phyloP scores from a whole-genome alignment of 2,113 vertebrate genomes.

The Chamaea fasciata region DNA sequence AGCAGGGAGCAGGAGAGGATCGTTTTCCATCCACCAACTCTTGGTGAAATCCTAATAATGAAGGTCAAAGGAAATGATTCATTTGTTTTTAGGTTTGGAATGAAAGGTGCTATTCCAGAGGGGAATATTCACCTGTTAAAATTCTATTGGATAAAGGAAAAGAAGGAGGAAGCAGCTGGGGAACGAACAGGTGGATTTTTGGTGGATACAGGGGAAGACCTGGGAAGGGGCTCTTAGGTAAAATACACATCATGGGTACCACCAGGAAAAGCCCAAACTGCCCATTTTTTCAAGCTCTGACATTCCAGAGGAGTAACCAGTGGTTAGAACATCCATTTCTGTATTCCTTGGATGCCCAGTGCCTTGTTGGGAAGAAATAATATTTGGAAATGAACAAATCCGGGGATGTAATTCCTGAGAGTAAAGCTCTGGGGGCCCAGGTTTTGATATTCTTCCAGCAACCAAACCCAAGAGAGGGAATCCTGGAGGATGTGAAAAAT shows the following conservation, averaged over 20 bases:
- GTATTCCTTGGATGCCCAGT: background rate
- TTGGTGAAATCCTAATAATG: background rate
- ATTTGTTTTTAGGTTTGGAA: background rate
- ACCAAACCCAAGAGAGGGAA: background rate
- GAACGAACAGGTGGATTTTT: background rate
- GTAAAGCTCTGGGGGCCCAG: background rate
- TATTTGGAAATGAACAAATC: background rate
- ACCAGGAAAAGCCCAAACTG: background rate
- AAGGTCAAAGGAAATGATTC: background rate
- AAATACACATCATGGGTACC: fast-evolving
- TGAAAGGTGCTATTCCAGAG: background rate
- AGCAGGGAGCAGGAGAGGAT: background rate
- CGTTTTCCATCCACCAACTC: background rate
- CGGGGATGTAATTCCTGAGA: background rate
- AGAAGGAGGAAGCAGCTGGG: background rate
- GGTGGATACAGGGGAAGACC: background rate
- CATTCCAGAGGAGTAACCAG: background rate
- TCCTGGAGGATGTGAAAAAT: background rate
- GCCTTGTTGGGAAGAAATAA: background rate
- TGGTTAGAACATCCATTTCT: background rate
- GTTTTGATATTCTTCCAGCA: background rate
- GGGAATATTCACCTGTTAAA: background rate
- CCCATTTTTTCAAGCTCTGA: background rate
- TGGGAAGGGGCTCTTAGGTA: background rate
- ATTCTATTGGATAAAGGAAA: background rate